Conservation (phyloP, 2,113 vertebrate genomes). For the Pomatorhinus ruficollis region DNA sequence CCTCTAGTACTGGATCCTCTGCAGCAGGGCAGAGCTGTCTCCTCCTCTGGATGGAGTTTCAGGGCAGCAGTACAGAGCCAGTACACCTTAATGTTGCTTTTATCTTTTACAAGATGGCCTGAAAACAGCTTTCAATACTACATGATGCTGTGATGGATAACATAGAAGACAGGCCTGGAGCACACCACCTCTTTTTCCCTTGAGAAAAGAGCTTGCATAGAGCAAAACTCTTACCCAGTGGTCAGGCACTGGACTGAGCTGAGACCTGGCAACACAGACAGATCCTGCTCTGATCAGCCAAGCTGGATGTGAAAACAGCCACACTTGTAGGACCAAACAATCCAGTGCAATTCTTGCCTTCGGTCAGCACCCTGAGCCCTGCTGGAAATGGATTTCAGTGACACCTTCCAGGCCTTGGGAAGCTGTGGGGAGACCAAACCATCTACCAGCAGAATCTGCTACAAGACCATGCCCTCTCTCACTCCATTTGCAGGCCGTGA, state of each 20-base stretch:
- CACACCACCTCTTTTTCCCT: not conserved
- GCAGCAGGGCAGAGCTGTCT: not conserved
- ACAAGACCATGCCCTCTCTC: not conserved
- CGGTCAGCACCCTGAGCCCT: accelerated
- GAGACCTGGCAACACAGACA: not conserved
- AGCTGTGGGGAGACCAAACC: not conserved
- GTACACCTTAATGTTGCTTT: not conserved
- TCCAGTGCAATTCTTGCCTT: not conserved
- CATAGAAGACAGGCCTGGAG: not conserved
- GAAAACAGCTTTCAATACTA: not conserved
- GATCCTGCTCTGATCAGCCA: not conserved
- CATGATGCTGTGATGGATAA: accelerated
- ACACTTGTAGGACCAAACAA: accelerated
- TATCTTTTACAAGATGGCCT: not conserved
- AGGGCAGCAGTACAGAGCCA: not conserved
- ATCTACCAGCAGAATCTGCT: not conserved
- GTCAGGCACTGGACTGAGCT: not conserved
- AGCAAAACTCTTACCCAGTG: not conserved
- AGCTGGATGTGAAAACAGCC: accelerated
- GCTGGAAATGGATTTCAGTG: not conserved
- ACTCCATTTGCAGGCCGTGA: not conserved
- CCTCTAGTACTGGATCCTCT: not conserved
- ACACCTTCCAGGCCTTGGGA: not conserved
- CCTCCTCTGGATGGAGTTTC: not conserved
- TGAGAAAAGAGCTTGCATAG: not conserved